Base-by-base conservation (phyloP, 2,888 invertebrate genomes). In the Quadroppia sp. region DNA sequence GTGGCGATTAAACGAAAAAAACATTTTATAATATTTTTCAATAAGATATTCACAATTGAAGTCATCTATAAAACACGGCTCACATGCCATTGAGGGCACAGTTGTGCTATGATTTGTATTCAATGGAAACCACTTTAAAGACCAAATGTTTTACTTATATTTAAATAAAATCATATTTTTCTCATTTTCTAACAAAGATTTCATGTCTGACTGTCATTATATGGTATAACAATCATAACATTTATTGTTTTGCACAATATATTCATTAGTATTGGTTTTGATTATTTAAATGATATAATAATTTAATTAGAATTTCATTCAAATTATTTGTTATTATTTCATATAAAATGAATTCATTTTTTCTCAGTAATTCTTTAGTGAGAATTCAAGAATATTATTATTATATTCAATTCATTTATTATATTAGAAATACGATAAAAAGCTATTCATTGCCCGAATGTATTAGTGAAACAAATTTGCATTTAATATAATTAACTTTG, bases 51-150 rank as follows among this genome's bases (percentile, higher is more conserved):
- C 45, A 45, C 45, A 69, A 69, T 45, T 69, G 45, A 11, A n/a
- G 45, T 69, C 69, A 45, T 45, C 45, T 25, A 0, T 45, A 56
- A 30, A 69, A 69, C 25, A 69, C 45, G 45, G 40, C 69, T 42
- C 42, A 69, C 42, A 45, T 45, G 69, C 45, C 69, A 69, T 69
- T 69, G 42, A 69, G 69, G 45, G 20, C 69, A 45, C 69, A 69
- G 20, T 45, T 42, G 40, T 32, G 59, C 59, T 1, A 40, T 64
- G 64, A 64, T 69, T 69, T 69, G 42, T 45, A 69, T 69, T 4
- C 59, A 32, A 32, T 64, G 11, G 20, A 45, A 20, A 23, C 28
- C 30, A 25, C 23, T 69, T 69, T 69, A 25, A 69, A 20, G 9
- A n/a, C 15, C 69, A 40, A 30, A 11, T 20, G 23, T 40, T 64